A percentile compares a stretch with the other conserved stretches of the same genome.
Conservation (phyloP, 1,140 invertebrate species). For the Spodoptera litura region DNA sequence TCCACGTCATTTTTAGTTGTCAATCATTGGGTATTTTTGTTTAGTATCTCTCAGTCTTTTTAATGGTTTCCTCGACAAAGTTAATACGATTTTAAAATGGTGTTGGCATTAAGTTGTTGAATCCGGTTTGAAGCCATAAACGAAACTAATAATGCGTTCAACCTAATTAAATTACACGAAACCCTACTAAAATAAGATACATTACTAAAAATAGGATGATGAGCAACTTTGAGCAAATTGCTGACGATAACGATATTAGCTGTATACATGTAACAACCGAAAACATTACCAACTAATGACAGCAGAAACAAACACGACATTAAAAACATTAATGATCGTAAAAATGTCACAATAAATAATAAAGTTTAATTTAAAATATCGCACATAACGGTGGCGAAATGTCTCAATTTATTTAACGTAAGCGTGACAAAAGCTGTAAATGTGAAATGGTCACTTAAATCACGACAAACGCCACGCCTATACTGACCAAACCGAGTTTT, state of each 20-base stretch:
- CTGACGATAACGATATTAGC: background rate
- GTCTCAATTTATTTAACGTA: slow-evolving; percentile 69
- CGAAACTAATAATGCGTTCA: background rate
- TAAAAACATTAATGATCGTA: slow-evolving; percentile 47
- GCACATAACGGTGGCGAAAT: slow-evolving; percentile 60
- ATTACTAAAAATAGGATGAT: background rate
- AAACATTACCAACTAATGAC: slow-evolving; percentile 24
- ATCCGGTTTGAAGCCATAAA: slow-evolving; percentile 12
- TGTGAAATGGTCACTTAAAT: slow-evolving; percentile 72
- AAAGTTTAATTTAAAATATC: slow-evolving; percentile 56
- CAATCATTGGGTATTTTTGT: background rate
- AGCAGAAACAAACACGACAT: slow-evolving; percentile 38
- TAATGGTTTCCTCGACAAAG: background rate
- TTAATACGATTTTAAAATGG: slow-evolving; percentile 16
- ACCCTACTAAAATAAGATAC: background rate
- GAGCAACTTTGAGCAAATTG: background rate
- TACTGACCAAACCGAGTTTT: slow-evolving; percentile 64
- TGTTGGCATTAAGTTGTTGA: slow-evolving; percentile 12
- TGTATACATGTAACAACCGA: slow-evolving; percentile 1
- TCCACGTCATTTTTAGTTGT: background rate
- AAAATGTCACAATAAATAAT: slow-evolving; percentile 50
- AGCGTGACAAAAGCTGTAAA: slow-evolving; percentile 72
- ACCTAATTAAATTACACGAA: slow-evolving; percentile 34
- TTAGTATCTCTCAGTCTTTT: background rate
- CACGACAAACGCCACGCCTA: slow-evolving; percentile 63